Conservation (phyloP, 2,888 invertebrate genomes). For the Drosophila paramelanica region DNA sequence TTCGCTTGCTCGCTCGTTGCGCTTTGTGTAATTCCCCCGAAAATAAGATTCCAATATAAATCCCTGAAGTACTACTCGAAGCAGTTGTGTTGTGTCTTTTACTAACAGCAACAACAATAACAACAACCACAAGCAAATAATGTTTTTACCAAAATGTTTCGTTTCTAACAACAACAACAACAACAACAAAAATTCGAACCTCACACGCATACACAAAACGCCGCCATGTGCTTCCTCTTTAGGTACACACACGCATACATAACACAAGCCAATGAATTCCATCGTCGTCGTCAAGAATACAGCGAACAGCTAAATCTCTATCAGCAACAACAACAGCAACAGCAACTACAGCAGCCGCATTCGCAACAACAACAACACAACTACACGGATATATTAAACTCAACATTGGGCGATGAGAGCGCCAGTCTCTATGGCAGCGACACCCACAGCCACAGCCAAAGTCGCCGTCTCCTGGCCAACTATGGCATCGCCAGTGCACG, state of each 20-base stretch:
- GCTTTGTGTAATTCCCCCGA: conserved; percentile 36
- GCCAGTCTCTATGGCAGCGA: conserved; percentile 60
- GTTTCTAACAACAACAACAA: conserved; percentile 47
- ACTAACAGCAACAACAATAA: conserved; percentile 41
- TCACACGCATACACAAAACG: conserved; percentile 26
- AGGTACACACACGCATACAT: conserved; percentile 85
- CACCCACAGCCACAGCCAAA: conserved; percentile 30
- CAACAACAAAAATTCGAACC: conserved; percentile 23
- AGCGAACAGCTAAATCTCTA: conserved; percentile 67
- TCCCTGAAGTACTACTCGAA: conserved; percentile 18
- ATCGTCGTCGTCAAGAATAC: conserved; percentile 83
- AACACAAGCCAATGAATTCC: conserved; percentile 84
- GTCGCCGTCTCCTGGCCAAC: conserved; percentile 38
- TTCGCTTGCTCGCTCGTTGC: conserved; percentile 40
- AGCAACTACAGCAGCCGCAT: conserved; percentile 22
- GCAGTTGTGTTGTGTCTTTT: conserved; percentile 35
- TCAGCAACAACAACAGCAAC: conserved; percentile 66
- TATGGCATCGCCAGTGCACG: conserved; percentile 56
- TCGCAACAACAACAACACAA: conserved; percentile 41
- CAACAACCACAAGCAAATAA: conserved; percentile 22
- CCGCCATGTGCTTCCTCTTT: conserved; percentile 69
- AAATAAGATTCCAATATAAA: conserved; percentile 10
- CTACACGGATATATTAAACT: conserved; percentile 60
- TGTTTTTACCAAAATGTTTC: conserved; percentile 24
- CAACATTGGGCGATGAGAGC: conserved; percentile 70